A percentile compares a stretch with the other conserved stretches of the same genome.
These are phyloP conservation scores for Calameuta idolon DNA, from an alignment of 2,888 invertebrate species.

Conservation along the genomic window DNA sequence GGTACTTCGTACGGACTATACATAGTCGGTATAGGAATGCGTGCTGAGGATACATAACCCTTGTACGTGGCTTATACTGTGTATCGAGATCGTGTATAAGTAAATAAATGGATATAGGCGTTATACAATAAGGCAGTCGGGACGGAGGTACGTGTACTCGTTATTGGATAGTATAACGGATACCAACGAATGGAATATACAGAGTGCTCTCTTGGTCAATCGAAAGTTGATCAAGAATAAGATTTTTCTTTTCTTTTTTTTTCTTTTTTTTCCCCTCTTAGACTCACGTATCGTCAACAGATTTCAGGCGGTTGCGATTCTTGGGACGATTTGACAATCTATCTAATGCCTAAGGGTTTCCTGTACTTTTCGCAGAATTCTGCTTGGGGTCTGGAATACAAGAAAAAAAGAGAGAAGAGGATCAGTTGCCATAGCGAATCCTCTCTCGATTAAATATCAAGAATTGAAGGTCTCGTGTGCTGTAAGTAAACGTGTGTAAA, in stretches of 20 bases:
- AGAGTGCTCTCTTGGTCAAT: background rate
- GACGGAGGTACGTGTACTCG: background rate
- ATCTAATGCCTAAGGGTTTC: background rate
- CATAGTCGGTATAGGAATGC: constrained; percentile 12
- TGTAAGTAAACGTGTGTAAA: constrained; percentile 19
- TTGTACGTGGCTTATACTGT: constrained; percentile 1
- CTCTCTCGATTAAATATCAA: background rate
- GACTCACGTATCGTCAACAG: background rate
- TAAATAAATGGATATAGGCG: background rate
- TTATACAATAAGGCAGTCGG: background rate
- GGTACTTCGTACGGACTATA: background rate
- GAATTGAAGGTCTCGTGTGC: background rate
- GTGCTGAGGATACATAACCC: constrained; percentile 11
- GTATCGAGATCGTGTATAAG: background rate
- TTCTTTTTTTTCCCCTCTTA: background rate
- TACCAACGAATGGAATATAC: background rate
- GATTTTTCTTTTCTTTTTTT: background rate
- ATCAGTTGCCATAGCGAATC: background rate
- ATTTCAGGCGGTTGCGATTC: background rate
- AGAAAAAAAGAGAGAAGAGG: background rate
- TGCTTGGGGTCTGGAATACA: background rate
- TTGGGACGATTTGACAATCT: background rate
- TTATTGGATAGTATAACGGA: background rate
- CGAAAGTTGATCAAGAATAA: background rate
- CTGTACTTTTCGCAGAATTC: background rate